Evolutionary conservation across 2,113 vertebrate genomes (phyloP).

Genomic region (Hyla sarda): DNA sequence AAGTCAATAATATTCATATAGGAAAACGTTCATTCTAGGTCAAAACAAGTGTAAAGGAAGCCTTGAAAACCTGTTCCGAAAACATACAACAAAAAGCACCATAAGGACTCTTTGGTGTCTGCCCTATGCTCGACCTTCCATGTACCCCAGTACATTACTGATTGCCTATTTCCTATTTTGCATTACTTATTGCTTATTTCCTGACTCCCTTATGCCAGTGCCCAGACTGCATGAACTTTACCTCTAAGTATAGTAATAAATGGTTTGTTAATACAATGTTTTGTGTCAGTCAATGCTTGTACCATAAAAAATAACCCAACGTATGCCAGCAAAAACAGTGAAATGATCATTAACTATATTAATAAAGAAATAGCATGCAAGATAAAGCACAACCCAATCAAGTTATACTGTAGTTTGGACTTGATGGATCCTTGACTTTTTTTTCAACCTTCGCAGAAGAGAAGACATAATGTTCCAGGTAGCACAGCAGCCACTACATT

Average conservation of each 20-base stretch:
- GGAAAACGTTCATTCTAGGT: conserved; percentile 33
- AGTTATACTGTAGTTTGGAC: too few species aligned
- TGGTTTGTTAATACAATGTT: background rate
- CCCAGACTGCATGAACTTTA: background rate
- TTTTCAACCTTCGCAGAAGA: too few species aligned
- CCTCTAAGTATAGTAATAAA: background rate
- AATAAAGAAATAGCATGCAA: background rate
- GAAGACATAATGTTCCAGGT: too few species aligned
- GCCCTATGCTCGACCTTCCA: background rate
- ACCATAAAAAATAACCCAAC: background rate
- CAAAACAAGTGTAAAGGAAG: conserved; percentile 34
- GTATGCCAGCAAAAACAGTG: background rate
- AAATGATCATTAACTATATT: background rate
- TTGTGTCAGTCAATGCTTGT: background rate
- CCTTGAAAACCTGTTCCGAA: conserved; percentile 29
- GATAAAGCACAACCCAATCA: background rate
- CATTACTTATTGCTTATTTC: conserved; percentile 20
- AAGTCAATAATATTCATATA: conserved; percentile 46
- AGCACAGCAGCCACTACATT: too few species aligned
- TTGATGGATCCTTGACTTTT: too few species aligned
- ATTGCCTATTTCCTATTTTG: conserved; percentile 49
- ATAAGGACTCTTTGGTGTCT: conserved; percentile 26
- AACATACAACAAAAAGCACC: conserved; percentile 23
- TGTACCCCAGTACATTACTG: background rate
- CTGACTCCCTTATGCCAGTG: conserved; percentile 20